phyloP scores from a whole-genome alignment of 2,797 vertebrate species.

The Lemur catta region DNA sequence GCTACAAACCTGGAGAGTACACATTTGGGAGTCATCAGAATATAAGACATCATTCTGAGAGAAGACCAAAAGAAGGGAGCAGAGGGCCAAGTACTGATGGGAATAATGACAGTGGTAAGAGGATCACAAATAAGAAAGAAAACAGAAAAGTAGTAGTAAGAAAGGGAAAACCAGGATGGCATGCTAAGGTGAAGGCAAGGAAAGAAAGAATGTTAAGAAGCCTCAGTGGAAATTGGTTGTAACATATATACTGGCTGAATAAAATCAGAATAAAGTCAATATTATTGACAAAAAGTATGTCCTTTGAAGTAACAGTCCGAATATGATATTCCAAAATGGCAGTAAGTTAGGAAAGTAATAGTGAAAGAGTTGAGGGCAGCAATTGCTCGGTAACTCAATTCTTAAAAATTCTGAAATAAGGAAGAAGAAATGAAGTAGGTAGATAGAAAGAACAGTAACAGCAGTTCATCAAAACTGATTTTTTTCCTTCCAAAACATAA shows the following conservation, averaged over 20 bases:
- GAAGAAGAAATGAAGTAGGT: not conserved
- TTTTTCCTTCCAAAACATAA: not conserved
- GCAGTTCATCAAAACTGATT: not conserved
- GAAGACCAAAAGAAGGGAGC: not conserved
- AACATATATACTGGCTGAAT: not conserved
- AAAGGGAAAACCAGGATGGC: not conserved
- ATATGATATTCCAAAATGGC: not conserved
- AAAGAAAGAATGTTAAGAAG: not conserved
- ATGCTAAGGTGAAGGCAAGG: not conserved
- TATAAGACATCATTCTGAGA: not conserved
- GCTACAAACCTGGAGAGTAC: not conserved
- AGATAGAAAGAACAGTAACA: not conserved
- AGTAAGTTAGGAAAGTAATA: not conserved
- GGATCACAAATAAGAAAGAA: not conserved
- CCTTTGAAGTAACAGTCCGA: not conserved
- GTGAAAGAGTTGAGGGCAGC: not conserved
- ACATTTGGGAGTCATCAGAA: not conserved
- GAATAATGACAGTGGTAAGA: not conserved
- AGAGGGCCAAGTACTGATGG: not conserved
- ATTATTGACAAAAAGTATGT: not conserved
- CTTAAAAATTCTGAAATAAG: slow-evolving; percentile 3
- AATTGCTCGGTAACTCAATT: not conserved
- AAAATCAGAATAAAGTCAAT: not conserved
- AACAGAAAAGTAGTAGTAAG: not conserved
- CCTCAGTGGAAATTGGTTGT: not conserved